A percentile compares a stretch with the other conserved stretches of the same genome.
Conservation (phyloP, 2,113 vertebrate species). For the Indri indri region DNA sequence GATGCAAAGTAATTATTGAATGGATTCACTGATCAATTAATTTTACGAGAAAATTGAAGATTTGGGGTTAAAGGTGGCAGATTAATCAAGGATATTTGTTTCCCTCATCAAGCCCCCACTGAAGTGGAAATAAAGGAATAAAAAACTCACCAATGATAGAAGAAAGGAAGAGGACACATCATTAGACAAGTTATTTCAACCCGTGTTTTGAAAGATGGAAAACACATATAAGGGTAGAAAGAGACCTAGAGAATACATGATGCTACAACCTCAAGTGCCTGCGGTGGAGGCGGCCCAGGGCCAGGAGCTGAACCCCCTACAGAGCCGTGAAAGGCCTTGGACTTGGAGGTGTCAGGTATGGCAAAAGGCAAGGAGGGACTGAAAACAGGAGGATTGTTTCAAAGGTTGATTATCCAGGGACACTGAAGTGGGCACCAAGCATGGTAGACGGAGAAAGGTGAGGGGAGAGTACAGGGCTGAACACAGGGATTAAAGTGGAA, state of each 20-base stretch:
- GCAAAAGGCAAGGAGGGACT: neutral
- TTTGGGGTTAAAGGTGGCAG: neutral
- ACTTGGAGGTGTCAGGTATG: neutral
- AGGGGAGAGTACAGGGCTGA: neutral
- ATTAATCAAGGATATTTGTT: neutral
- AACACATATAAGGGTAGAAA: neutral
- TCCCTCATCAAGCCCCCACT: neutral
- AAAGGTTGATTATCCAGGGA: neutral
- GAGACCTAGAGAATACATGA: neutral
- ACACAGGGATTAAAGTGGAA: neutral
- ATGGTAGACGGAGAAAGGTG: accelerated
- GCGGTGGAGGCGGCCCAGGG: neutral
- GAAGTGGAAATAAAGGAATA: neutral
- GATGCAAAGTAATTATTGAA: neutral
- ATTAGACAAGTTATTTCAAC: neutral
- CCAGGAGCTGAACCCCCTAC: neutral
- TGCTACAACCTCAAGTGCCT: neutral
- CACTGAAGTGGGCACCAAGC: neutral
- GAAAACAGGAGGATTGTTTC: neutral
- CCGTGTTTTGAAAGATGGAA: neutral
- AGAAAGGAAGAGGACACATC: neutral
- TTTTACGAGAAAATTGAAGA: neutral
- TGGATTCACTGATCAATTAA: neutral
- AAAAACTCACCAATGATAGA: neutral
- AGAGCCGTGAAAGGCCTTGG: neutral